These are phyloP conservation scores for Ahaetulla prasina DNA, from an alignment of 2,113 vertebrate genomes.

Conservation along the genomic window DNA sequence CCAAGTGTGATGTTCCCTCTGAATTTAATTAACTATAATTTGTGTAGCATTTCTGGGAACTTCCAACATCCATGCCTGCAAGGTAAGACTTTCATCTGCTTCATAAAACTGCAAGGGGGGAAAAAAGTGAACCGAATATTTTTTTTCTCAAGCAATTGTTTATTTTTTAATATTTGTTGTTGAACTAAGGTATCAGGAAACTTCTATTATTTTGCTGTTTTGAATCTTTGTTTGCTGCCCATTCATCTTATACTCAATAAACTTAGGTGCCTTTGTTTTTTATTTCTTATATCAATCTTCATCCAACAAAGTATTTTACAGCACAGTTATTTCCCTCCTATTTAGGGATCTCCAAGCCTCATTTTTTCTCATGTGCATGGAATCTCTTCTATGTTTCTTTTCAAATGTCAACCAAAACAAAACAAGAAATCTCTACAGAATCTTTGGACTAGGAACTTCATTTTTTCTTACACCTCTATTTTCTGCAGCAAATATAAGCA, in stretches of 20 bases:
- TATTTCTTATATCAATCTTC: neutral
- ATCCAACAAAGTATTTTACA: neutral
- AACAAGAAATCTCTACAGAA: neutral
- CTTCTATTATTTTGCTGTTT: neutral
- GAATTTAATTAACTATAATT: constrained; percentile 15
- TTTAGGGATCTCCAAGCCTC: neutral
- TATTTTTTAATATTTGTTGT: neutral
- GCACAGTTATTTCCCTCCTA: neutral
- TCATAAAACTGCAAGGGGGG: neutral
- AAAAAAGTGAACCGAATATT: neutral
- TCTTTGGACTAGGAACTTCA: neutral
- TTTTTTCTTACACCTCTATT: neutral
- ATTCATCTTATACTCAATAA: neutral
- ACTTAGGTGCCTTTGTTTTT: neutral
- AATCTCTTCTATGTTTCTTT: neutral
- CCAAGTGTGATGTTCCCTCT: neutral
- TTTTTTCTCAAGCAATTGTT: neutral
- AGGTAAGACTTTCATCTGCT: neutral
- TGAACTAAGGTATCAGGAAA: neutral
- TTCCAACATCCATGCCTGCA: neutral
- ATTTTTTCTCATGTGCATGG: neutral
- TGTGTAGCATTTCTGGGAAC: constrained; percentile 13
- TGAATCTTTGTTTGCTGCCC: neutral
- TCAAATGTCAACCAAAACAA: neutral
- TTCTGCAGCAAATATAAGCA: neutral